A percentile compares a stretch with the other conserved stretches of the same genome.
phyloP scores from a whole-genome alignment of 2,797 vertebrate species.

The Zenarchopterus dispar region DNA sequence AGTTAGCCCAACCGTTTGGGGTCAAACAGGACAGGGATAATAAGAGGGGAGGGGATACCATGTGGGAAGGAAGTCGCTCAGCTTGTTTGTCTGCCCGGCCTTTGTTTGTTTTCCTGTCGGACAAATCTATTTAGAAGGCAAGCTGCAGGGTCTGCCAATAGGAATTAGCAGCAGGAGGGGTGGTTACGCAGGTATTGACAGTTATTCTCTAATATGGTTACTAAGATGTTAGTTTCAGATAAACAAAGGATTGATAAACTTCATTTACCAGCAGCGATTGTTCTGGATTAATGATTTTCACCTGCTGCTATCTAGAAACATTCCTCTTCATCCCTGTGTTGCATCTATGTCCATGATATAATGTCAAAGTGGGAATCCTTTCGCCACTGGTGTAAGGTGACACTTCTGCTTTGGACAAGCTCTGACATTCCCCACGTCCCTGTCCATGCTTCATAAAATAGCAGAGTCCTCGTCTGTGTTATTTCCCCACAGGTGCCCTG shows the following conservation, averaged over 20 bases:
- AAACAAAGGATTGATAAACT: slow-evolving; percentile 30
- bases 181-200: slow-evolving; percentile 51
- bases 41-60: slow-evolving; percentile 63
- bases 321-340: slow-evolving; percentile 7
- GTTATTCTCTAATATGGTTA: slow-evolving; percentile 41
- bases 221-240: slow-evolving; percentile 27
- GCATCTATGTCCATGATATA: neutral
- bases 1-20: slow-evolving; percentile 41
- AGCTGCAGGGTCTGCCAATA: slow-evolving; percentile 45
- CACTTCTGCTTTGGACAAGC: slow-evolving; percentile 38
- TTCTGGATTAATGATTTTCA: too few species aligned
- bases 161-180: slow-evolving; percentile 52
- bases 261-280: too few species aligned
- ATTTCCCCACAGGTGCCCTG: slow-evolving; percentile 56
- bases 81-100: slow-evolving; percentile 71
- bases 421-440: slow-evolving; percentile 1
- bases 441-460: slow-evolving; percentile 11
- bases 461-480: slow-evolving; percentile 19
- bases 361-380: neutral
- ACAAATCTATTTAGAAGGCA: slow-evolving; percentile 68
- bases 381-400: slow-evolving; percentile 46
- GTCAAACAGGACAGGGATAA: slow-evolving; percentile 74
- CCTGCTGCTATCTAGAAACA: too few species aligned
- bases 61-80: slow-evolving; percentile 73
- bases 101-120: slow-evolving; percentile 78